Base-by-base conservation (phyloP, 2,888 invertebrate genomes). In the Corythucha ciliata region DNA sequence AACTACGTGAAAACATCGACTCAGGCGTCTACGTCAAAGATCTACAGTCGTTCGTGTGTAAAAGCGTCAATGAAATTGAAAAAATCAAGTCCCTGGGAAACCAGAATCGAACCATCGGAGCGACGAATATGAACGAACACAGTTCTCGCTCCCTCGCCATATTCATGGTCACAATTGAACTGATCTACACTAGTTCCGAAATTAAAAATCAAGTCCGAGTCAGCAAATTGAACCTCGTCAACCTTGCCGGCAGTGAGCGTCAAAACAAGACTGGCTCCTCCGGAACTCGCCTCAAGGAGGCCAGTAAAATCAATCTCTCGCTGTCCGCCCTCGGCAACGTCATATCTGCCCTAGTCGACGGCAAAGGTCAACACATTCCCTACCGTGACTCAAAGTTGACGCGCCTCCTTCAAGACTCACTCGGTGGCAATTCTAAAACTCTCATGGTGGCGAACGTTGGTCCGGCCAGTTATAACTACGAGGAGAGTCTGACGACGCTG, bases 391-490 rank as follows among this genome's bases (percentile, higher is more conserved):
- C 96, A 3, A 97, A 97, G 72, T 73, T 98, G 52, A 98, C 98
- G 7, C 77, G 97, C 47, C 74, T 98, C 49, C 74, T 98, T 53
- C 25, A 63, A 74, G 97, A 98, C 72, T 97, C 96, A 0, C 74
- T 99, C 39, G 98, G 98, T 51, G 98, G 98, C 8, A 97, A 97
- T 74, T 92, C 97, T 37, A 93, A 93, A 70, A 98, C 98, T 1
- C 90, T 98, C 49, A 98, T 98, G 97, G 90, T 99, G 48, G 98
- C 98, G 8, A 97, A 96, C 69, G 86, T 99, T 64, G 97, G 97
- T 0, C 98, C 98, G 22, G 96, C 97, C 18, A 84, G 84, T 60
- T 93, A 90, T 71, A 98, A 98, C 72, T 96, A 90, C 71, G 98
- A 98, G 64, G 98, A 97, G 72, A 92, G 93, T 2, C 72, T 96